A percentile compares a stretch with the other conserved stretches of the same genome.
Conservation (phyloP, 2,888 invertebrate genomes). For the Drosophila peninsularis region DNA sequence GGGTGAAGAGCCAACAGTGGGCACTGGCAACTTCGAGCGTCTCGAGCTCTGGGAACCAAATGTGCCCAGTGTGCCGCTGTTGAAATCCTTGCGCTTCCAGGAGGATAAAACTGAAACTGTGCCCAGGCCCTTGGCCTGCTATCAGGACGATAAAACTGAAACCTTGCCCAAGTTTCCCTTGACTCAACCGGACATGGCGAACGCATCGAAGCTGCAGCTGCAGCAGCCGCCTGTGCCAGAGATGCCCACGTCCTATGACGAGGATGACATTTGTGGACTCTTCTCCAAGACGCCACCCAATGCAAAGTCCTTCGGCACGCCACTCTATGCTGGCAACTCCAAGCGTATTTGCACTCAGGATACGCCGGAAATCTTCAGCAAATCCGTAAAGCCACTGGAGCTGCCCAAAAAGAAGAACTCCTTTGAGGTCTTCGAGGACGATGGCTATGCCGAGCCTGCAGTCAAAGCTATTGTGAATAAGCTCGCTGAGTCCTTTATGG, state of each 20-base stretch:
- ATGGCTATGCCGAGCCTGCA: slow-evolving; percentile 12
- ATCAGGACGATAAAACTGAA: slow-evolving; percentile 82
- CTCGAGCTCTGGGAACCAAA: slow-evolving; percentile 77
- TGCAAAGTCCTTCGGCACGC: slow-evolving; percentile 35
- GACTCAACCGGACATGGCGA: slow-evolving; percentile 35
- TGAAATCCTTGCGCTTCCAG: slow-evolving; percentile 74
- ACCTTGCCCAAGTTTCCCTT: slow-evolving; percentile 72
- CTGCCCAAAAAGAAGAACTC: slow-evolving; percentile 17
- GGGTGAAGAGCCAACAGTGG: slow-evolving; percentile 68
- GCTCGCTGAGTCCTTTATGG: slow-evolving; percentile 61
- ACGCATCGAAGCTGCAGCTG: slow-evolving; percentile 16
- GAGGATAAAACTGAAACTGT: slow-evolving; percentile 83
- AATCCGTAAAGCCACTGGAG: slow-evolving; percentile 24
- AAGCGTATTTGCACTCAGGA: slow-evolving; percentile 64
- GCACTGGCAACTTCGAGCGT: slow-evolving; percentile 69
- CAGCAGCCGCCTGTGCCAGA: slow-evolving; percentile 19
- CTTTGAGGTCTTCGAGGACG: slow-evolving; percentile 49
- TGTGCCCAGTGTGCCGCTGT: slow-evolving; percentile 54
- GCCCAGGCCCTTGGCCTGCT: slow-evolving; percentile 63
- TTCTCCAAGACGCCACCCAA: slow-evolving; percentile 75
- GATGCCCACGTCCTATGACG: slow-evolving; percentile 53
- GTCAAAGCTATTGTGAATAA: slow-evolving; percentile 23
- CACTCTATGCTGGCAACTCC: slow-evolving; percentile 27
- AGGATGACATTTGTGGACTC: slow-evolving; percentile 70
- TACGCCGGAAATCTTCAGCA: slow-evolving; percentile 55